Conservation (phyloP, 2,113 vertebrate species). For the Ageneiosus marmoratus region DNA sequence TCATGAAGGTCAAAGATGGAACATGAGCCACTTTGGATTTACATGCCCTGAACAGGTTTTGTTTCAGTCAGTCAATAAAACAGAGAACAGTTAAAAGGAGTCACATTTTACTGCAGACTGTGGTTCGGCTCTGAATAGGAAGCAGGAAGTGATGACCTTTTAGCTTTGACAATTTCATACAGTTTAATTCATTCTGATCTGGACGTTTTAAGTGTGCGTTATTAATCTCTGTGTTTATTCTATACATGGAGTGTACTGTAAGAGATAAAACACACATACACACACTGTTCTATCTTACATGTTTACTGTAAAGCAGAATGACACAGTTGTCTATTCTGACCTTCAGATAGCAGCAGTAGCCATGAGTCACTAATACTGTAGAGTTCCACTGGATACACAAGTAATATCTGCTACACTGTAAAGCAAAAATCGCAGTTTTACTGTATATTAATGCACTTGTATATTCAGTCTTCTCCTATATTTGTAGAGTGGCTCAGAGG, state of each 20-base stretch:
- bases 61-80: constrained; percentile 25
- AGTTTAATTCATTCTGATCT: constrained; percentile 49
- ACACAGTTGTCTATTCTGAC: not conserved
- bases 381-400: not conserved
- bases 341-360: not conserved
- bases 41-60: not conserved
- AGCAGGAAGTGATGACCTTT: constrained; percentile 50
- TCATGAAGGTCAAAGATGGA: constrained; percentile 36
- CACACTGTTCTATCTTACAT: not conserved
- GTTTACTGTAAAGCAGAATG: not conserved
- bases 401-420: not conserved
- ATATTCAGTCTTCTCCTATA: too few relatives aligned
- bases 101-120: not conserved
- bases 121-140: constrained; percentile 21
- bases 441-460: not conserved
- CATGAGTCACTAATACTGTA: constrained; percentile 5
- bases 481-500: too few relatives aligned
- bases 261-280: not conserved
- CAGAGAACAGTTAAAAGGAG: not conserved
- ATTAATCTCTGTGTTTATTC: not conserved
- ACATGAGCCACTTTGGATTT: constrained; percentile 7
- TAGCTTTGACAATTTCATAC: constrained; percentile 55
- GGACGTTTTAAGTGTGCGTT: too few relatives aligned
- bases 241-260: not conserved
- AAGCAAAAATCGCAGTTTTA: not conserved